Conservation (phyloP, 2,888 invertebrate genomes). For the Orgyia antiqua region DNA sequence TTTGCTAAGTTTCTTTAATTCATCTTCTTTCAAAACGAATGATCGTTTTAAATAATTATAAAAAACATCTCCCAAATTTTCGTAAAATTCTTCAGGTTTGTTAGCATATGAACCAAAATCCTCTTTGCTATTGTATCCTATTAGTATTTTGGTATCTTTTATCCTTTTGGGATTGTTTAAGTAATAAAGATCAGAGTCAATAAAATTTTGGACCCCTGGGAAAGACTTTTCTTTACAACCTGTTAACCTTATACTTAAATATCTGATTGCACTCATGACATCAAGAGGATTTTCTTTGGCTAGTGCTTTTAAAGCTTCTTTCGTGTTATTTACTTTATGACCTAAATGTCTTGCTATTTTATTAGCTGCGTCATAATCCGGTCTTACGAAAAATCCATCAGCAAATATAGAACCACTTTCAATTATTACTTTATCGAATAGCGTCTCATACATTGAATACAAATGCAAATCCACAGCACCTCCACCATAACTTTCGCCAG, state of each 20-base stretch:
- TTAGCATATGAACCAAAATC: conserved; percentile 25
- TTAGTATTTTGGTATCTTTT: conserved; percentile 27
- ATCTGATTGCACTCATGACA: conserved; percentile 31
- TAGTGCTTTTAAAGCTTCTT: conserved; percentile 36
- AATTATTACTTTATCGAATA: conserved; percentile 44
- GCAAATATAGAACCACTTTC: conserved; percentile 42
- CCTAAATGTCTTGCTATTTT: conserved; percentile 41
- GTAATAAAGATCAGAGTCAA: conserved; percentile 25
- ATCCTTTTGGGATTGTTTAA: conserved; percentile 24
- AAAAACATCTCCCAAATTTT: conserved; percentile 12
- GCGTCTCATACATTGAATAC: conserved; percentile 32
- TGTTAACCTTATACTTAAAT: conserved; percentile 24
- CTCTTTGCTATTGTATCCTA: conserved; percentile 45
- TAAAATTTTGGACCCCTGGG: conserved; percentile 27
- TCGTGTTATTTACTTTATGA: conserved; percentile 17
- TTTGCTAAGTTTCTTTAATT: conserved; percentile 21
- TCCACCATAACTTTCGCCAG: conserved; percentile 54
- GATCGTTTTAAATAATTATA: conserved; percentile 7
- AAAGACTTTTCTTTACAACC: conserved; percentile 38
- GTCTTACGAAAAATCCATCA: conserved; percentile 28
- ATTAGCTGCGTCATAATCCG: conserved; percentile 32
- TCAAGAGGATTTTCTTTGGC: conserved; percentile 28
- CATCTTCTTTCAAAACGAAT: conserved; percentile 7
- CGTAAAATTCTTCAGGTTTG: conserved; percentile 21
- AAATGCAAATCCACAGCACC: conserved; percentile 47